phyloP scores from a whole-genome alignment of 53 echinoderm and acorn worm species.

The Zoroaster sp. region DNA sequence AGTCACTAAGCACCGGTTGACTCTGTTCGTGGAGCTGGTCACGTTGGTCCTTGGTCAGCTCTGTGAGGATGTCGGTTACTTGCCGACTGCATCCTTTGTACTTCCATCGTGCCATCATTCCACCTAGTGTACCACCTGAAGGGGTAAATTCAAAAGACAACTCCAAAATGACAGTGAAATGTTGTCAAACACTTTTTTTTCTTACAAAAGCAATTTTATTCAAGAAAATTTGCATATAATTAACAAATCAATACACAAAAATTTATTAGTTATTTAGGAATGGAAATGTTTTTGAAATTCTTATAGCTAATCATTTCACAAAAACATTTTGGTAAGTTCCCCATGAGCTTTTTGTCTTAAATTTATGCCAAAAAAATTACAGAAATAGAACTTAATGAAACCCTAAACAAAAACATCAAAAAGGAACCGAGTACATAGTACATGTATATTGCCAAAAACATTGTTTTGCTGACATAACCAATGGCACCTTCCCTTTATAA shows the following conservation, averaged over 20 bases:
- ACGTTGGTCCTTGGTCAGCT: slow-evolving; percentile 73
- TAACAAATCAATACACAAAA: background rate
- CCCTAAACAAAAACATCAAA: too few species aligned
- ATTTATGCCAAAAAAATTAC: too few species aligned
- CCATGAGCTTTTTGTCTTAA: too few species aligned
- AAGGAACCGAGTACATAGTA: too few species aligned
- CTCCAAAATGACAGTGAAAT: slow-evolving; percentile 4
- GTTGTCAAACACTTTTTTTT: background rate
- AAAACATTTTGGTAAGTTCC: background rate
- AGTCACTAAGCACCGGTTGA: slow-evolving; percentile 65
- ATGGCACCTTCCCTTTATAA: too few species aligned
- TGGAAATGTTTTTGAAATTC: background rate
- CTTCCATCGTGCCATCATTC: slow-evolving; percentile 80
- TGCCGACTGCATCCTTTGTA: slow-evolving; percentile 70
- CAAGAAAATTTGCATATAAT: background rate
- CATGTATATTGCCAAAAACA: too few species aligned
- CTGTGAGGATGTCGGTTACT: slow-evolving; percentile 77
- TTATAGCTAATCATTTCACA: background rate
- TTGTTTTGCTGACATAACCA: too few species aligned
- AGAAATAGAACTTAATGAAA: too few species aligned
- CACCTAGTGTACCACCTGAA: slow-evolving; percentile 81
- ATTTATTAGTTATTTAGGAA: background rate
- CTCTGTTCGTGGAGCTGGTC: slow-evolving; percentile 72
- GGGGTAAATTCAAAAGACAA: background rate
- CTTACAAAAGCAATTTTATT: too few species aligned